Percentiles rank a stretch among this genome's conserved stretches.
These are phyloP conservation scores for Syritta pipiens DNA, from an alignment of 2,888 invertebrate species.

Conservation along the genomic window DNA sequence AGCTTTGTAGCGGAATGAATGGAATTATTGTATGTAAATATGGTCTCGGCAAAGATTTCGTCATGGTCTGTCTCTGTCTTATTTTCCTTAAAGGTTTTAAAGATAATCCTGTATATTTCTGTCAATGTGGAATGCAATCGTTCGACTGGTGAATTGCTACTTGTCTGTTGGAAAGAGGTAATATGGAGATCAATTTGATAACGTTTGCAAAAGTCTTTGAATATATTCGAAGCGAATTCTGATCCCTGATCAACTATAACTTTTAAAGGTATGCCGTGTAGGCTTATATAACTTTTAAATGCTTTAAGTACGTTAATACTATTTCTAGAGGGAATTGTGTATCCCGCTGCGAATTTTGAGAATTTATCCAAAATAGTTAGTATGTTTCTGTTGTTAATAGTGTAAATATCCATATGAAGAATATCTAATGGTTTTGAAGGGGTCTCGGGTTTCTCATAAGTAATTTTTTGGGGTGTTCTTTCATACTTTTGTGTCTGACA, in stretches of 20 bases:
- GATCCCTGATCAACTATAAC: slow-evolving; percentile 28
- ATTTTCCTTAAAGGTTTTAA: slow-evolving; percentile 3
- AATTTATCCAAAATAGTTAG: slow-evolving; percentile 22
- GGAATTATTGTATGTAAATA: slow-evolving; percentile 36
- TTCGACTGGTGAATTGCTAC: slow-evolving; percentile 37
- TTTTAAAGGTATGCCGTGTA: slow-evolving; percentile 34
- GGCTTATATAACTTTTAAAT: slow-evolving; percentile 31
- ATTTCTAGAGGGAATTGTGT: slow-evolving; percentile 14
- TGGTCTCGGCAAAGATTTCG: slow-evolving; percentile 38
- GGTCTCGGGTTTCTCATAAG: slow-evolving; percentile 5
- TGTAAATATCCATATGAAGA: slow-evolving; percentile 20
- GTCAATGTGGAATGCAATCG: slow-evolving; percentile 34
- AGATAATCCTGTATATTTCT: slow-evolving; percentile 48
- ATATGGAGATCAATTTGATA: not conserved
- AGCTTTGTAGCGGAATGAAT: slow-evolving; percentile 30
- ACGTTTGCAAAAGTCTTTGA: slow-evolving; percentile 40
- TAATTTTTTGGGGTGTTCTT: slow-evolving; percentile 5
- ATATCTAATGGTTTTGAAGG: slow-evolving; percentile 19
- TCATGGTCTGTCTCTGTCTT: slow-evolving; percentile 27
- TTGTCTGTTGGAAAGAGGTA: slow-evolving; percentile 39
- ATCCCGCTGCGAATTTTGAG: slow-evolving; percentile 11
- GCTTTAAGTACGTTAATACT: slow-evolving; percentile 23
- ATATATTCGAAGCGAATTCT: slow-evolving; percentile 40
- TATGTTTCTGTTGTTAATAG: slow-evolving; percentile 11
- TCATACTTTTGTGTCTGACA: slow-evolving; percentile 16